Evolutionary conservation across 2,797 vertebrate genomes (phyloP).

Genomic region (Crax fasciolata): DNA sequence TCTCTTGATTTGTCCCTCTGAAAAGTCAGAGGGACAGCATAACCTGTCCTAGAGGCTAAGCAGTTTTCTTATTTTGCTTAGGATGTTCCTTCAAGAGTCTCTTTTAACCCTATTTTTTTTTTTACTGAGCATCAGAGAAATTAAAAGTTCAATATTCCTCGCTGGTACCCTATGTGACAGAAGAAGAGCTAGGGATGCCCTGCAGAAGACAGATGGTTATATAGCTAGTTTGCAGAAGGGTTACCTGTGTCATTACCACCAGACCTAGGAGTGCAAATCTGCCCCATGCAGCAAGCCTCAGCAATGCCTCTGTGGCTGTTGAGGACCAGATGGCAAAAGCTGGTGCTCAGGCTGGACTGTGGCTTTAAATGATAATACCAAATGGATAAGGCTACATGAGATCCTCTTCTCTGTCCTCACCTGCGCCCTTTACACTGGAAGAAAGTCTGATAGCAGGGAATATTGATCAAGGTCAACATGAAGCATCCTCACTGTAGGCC

Average conservation of each 20-base stretch:
- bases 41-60: not conserved
- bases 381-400: not conserved
- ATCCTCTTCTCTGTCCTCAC: not conserved
- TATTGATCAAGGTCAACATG: slow-evolving; percentile 19
- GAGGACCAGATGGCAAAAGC: not conserved
- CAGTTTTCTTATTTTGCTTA: not conserved
- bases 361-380: not conserved
- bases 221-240: not conserved
- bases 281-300: not conserved
- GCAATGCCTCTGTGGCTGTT: not conserved
- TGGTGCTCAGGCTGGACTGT: not conserved
- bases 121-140: not conserved
- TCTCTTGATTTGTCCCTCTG: not conserved
- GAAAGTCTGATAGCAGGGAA: slow-evolving; percentile 24
- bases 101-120: not conserved
- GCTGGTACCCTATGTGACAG: not conserved
- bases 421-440: slow-evolving; percentile 26
- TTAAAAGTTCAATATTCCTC: not conserved
- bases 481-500: not conserved
- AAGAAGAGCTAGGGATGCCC: not conserved
- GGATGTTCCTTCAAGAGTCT: not conserved
- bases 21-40: not conserved
- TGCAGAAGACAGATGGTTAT: not conserved
- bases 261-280: not conserved
- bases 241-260: not conserved